Evolutionary conservation across 1,140 invertebrate genomes (phyloP), one percentile per base, ranked within the genome.

Genomic region (Stratiolaelaps scimitus): DNA sequence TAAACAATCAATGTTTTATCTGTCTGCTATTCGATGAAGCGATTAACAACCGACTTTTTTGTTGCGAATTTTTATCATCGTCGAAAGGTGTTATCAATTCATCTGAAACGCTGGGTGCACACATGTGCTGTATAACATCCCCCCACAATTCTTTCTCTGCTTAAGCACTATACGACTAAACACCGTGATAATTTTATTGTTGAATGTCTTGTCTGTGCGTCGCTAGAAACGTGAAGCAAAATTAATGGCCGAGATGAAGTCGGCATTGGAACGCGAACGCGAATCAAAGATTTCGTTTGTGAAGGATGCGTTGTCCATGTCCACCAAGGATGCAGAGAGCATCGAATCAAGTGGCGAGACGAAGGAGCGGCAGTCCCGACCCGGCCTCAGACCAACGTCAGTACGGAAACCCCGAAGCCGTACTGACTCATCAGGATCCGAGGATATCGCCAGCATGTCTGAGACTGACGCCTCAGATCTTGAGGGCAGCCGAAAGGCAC

Each of bases 211-310:
- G 5, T 40, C 34, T 40, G 10, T 60, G 2, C 10, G 0, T 5
- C 26, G n/a, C 23, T 23, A 60, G 53, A 60, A 60, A 60, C 53
- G 53, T 5, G 53, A 60, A 23, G 53, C 53, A 1, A 60, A 60
- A 60, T 23, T 60, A 26, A 26, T 60, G 53, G 53, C 53, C 15
- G 53, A 60, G 13, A 60, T 60, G 53, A 60, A 60, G 34, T 15
- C 53, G 15, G 53, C 53, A 17, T 26, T 60, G 26, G 53, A 60
- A 60, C 53, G 53, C 15, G 53, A 60, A 23, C 26, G 26, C 53
- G 34, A 60, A 17, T 29, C 53, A 2, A 60, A 60, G 26, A 60
- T 60, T 26, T 34, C 26, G 53, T 23, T 60, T 60, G 26, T 60
- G 26, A 26, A 26, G 26, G 53, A 60, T 15, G 20, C 23, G 17